phyloP scores from a whole-genome alignment of 2,797 vertebrate species.

The Parotocinclus haroldoi region DNA sequence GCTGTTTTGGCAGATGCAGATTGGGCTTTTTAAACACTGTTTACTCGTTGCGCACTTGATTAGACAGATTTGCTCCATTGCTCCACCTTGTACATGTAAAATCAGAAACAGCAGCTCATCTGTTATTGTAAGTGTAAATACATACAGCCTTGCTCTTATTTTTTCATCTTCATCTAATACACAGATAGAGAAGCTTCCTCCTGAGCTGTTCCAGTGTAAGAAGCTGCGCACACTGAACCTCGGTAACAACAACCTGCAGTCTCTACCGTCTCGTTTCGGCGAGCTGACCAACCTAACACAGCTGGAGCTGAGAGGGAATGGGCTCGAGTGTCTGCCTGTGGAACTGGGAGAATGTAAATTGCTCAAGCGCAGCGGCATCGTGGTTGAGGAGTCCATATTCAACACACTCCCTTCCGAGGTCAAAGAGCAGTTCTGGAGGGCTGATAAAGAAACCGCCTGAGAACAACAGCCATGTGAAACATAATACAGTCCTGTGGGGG shows the following conservation, averaged over 20 bases:
- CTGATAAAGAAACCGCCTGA: constrained; percentile 92
- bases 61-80: too few relatives aligned
- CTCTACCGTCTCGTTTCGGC: constrained; percentile 89
- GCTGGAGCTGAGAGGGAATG: constrained; percentile 93
- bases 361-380: constrained; percentile 86
- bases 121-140: not conserved
- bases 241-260: constrained; percentile 92
- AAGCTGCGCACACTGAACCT: constrained; percentile 93
- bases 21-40: too few relatives aligned
- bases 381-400: constrained; percentile 95
- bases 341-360: constrained; percentile 93
- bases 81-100: too few relatives aligned
- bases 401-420: constrained; percentile 91
- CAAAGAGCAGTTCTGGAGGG: constrained; percentile 91
- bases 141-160: not conserved
- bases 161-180: not conserved
- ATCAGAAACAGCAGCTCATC: too few relatives aligned
- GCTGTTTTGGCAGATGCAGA: too few relatives aligned
- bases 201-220: constrained; percentile 96
- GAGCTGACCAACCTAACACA: constrained; percentile 90
- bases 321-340: constrained; percentile 91
- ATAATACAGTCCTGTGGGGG: not conserved
- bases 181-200: constrained; percentile 91
- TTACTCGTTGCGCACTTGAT: too few relatives aligned
- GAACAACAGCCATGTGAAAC: not conserved